A percentile compares a stretch with the other conserved stretches of the same genome.
Evolutionary conservation across 2,797 vertebrate genomes (phyloP).

Genomic region (Pangasius sanitwongsei): DNA sequence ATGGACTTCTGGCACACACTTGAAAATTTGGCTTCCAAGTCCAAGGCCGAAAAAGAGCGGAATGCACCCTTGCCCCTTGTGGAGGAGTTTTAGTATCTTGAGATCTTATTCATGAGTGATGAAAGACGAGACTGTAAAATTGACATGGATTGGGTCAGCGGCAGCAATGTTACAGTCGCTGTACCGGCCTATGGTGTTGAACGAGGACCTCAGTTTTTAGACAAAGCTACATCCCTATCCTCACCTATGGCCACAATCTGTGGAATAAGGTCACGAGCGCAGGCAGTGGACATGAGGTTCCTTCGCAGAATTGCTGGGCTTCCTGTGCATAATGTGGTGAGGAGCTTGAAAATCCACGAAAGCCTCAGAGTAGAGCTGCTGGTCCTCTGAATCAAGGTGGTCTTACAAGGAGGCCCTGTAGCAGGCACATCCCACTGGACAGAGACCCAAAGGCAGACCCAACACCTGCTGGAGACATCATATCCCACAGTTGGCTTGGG

Average conservation of each 20-base stretch:
- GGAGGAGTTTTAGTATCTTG: not conserved
- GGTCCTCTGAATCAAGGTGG: not conserved
- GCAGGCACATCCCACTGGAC: conserved; percentile 1
- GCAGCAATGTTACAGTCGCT: not conserved
- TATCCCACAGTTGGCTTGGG: not conserved
- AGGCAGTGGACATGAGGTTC: not conserved
- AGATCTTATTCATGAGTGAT: not conserved
- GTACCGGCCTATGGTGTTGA: not conserved
- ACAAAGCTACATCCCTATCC: not conserved
- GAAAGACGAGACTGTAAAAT: not conserved
- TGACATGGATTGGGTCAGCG: not conserved
- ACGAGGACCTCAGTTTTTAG: not conserved
- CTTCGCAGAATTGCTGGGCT: not conserved
- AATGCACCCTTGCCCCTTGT: not conserved
- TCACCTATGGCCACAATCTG: not conserved
- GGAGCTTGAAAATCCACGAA: not conserved
- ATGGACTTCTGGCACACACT: not conserved
- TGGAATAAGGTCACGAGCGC: not conserved
- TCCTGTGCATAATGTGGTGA: not conserved
- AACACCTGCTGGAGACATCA: not conserved
- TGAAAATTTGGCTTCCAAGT: not conserved
- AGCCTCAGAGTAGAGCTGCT: not conserved
- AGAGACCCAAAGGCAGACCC: not conserved
- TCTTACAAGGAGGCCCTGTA: not conserved
- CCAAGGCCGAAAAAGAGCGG: not conserved